Evolutionary conservation across 1,140 invertebrate genomes (phyloP).

Genomic region (Idris sp.): DNA sequence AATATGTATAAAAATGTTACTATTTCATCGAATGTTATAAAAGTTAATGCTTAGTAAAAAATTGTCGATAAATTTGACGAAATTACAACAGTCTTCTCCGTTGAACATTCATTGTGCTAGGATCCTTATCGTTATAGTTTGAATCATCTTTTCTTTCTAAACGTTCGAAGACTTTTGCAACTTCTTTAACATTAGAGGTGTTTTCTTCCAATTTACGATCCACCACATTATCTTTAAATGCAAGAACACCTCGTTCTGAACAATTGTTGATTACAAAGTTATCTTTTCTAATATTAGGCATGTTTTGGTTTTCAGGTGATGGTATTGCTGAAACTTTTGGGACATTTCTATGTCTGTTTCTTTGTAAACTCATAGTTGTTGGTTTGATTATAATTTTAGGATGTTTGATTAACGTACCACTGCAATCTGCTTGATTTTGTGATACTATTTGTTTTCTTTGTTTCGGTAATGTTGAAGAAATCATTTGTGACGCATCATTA

Average conservation of each 20-base stretch:
- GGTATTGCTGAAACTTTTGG: constrained; percentile 75
- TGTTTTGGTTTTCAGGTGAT: constrained; percentile 63
- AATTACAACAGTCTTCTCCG: constrained; percentile 16
- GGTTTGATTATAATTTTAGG: constrained; percentile 79
- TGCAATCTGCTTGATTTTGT: constrained; percentile 29
- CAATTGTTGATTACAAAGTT: constrained; percentile 6
- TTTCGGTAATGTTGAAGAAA: constrained; percentile 34
- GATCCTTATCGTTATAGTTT: not conserved
- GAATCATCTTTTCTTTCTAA: not conserved
- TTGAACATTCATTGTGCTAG: not conserved
- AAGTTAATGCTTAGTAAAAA: not conserved
- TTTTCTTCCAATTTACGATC: not conserved
- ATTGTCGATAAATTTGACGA: not conserved
- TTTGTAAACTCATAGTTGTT: constrained; percentile 68
- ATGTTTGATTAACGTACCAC: constrained; percentile 63
- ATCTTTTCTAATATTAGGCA: constrained; percentile 17
- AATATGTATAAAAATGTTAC: no score
- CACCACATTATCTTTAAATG: constrained; percentile 7
- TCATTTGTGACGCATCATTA: constrained; percentile 5
- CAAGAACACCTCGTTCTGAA: not conserved
- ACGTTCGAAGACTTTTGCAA: not conserved
- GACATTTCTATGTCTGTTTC: constrained; percentile 70
- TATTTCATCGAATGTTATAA: not conserved
- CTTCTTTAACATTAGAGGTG: not conserved
- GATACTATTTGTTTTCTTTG: constrained; percentile 1